Evolutionary conservation across 1,140 invertebrate species (phyloP).

Genomic region (Drosophila carrolli): DNA sequence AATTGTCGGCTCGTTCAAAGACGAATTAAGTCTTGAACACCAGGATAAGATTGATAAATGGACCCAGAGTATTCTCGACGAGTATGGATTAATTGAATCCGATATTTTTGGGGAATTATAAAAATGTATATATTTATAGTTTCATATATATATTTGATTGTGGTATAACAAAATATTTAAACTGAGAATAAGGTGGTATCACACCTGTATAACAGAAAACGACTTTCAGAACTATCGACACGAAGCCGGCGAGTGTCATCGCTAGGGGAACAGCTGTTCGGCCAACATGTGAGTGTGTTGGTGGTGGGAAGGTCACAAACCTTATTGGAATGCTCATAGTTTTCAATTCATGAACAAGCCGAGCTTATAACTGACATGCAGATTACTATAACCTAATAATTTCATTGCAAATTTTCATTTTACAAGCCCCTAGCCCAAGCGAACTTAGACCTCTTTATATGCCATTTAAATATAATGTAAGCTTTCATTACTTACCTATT

Average conservation of each 20-base stretch:
- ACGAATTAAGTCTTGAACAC: slow-evolving; percentile 21
- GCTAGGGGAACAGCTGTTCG: slow-evolving; percentile 57
- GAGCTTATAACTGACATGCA: slow-evolving; percentile 22
- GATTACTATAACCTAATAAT: neutral
- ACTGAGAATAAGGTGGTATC: neutral
- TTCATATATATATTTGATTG: no score
- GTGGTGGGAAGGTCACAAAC: slow-evolving; percentile 64
- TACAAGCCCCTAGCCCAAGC: neutral
- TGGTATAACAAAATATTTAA: neutral
- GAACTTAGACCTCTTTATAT: neutral
- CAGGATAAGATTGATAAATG: slow-evolving; percentile 22
- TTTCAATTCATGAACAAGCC: slow-evolving; percentile 17
- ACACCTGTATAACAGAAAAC: neutral
- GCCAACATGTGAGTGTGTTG: slow-evolving; percentile 36
- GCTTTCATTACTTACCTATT: slow-evolving; percentile 71
- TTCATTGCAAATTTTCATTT: neutral
- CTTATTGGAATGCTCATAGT: slow-evolving; percentile 60
- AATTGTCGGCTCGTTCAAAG: slow-evolving; percentile 29
- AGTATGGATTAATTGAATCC: slow-evolving; percentile 25
- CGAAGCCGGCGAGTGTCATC: slow-evolving; percentile 39
- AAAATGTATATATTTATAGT: neutral
- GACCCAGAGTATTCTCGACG: neutral
- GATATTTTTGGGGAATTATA: slow-evolving; percentile 26
- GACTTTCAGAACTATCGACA: neutral
- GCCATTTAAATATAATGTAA: neutral